Base-by-base conservation (phyloP, 2,888 invertebrate species). In the Polylopha cassiicola region DNA sequence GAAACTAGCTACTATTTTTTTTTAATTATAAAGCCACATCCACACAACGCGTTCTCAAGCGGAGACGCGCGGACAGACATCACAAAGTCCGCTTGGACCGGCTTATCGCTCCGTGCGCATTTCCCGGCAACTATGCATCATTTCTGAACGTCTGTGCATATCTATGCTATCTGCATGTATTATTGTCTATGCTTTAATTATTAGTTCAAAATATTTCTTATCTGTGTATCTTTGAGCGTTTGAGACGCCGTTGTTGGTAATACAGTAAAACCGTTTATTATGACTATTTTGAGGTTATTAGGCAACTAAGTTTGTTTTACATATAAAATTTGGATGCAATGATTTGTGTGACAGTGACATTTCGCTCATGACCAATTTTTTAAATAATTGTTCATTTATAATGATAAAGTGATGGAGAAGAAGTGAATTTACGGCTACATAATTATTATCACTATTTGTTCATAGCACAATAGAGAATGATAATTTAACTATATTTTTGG, bases 1-100 rank as follows among this genome's bases (percentile, higher is more conserved):
- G 1, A 8, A 6, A 5, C 4, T 23, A 20, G n/a, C 21, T 9
- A 22, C 10, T 8, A 22, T 9, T 9, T 4, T 17, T n/a, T 13
- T 23, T 38, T 23, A 18, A 10, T n/a, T 27, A 32, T 39, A n/a
- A 28, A 10, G 48, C 14, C 53, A 9, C 53, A 47, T 79, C 79
- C 70, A 65, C 49, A 50, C 39, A 52, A 62, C 13, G 14, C 14
- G 7, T 4, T 31, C 54, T 14, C 2, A 13, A 52, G 46, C 72
- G 71, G 76, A 76, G 78, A 71, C 73, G 70, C 76, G 79, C 79
- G 80, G 81, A 81, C 81, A 79, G 80, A 75, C 80, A 77, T 79
- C 77, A 74, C 79, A 81, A 76, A 84, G 82, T 81, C 82, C 80
- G 80, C 61, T 80, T 63, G 71, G 72, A 69, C 66, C 71, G 74